phyloP scores from a whole-genome alignment of 2,113 vertebrate species.

The Bambusicola thoracicus region DNA sequence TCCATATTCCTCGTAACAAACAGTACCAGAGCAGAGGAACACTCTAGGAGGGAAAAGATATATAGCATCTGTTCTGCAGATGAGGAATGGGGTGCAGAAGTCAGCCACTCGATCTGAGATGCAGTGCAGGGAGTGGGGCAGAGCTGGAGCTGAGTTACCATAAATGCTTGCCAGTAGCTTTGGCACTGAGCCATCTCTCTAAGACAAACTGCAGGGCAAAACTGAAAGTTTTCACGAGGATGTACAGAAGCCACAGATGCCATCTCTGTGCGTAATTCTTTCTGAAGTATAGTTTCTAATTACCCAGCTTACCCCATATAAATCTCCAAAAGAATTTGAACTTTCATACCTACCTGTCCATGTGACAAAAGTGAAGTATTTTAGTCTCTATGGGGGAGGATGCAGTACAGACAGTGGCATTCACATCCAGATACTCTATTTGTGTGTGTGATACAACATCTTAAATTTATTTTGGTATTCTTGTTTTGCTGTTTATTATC shows the following conservation, averaged over 20 bases:
- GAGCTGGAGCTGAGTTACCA: neutral
- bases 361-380: neutral
- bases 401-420: neutral
- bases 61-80: neutral
- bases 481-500: neutral
- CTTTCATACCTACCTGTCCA: neutral
- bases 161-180: neutral
- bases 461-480: neutral
- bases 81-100: neutral
- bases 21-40: neutral
- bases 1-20: neutral
- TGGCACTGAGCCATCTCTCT: neutral
- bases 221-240: neutral
- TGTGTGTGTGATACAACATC: neutral
- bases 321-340: neutral
- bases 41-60: neutral
- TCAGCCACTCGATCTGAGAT: neutral
- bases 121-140: neutral
- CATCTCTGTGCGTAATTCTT: neutral
- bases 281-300: neutral
- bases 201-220: neutral
- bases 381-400: neutral
- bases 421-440: neutral
- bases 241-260: neutral
- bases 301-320: neutral